Evolutionary conservation across 2,797 vertebrate species (phyloP), one percentile per base, ranked within the genome.

Genomic region (Aulostomus chinensis): DNA sequence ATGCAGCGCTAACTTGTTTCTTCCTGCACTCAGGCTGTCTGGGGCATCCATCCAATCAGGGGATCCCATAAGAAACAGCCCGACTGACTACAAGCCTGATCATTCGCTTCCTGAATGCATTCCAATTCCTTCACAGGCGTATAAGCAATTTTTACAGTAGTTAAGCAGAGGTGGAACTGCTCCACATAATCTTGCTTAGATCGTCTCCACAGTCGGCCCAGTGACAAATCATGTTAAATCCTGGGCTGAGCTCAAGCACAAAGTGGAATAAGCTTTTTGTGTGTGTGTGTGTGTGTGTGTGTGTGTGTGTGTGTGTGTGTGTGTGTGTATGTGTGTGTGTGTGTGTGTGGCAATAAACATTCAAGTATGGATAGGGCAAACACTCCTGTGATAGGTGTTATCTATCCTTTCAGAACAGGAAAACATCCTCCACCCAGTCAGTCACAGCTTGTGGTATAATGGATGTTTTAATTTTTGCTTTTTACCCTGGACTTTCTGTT

Each of bases 71-170:
- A 57, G 67, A 58, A 67, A 59, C 54, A 28, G 59, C 58, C 42
- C 64, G n/a, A n/a, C n/a, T 39, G 73, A 80, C 60, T 63, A 47
- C 82, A 53, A 75, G 73, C 58, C 65, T 43, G 58, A 81, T 82
- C 74, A 71, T 85, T 85, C 45, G 58, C 78, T 91, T 91, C 87
- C 86, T 84, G 76, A 81, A 78, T 58, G 74, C 86, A 88, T 91
- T 90, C 88, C 88, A 88, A 89, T 89, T 92, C 81, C 78, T 90
- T 91, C 89, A 91, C 88, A 92, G 87, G 88, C 79, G 80, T 88
- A 89, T 90, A 87, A 91, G 89, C 88, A 91, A 92, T 92, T 91
- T 87, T 88, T 90, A 88, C 89, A 90, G 87, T 88, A 88, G 86
- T 89, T 91, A 90, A 81, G 81, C 88, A 88, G 87, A 91, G 84